Conservation (phyloP, 2,888 invertebrate species). For the Lamproptera curius region DNA sequence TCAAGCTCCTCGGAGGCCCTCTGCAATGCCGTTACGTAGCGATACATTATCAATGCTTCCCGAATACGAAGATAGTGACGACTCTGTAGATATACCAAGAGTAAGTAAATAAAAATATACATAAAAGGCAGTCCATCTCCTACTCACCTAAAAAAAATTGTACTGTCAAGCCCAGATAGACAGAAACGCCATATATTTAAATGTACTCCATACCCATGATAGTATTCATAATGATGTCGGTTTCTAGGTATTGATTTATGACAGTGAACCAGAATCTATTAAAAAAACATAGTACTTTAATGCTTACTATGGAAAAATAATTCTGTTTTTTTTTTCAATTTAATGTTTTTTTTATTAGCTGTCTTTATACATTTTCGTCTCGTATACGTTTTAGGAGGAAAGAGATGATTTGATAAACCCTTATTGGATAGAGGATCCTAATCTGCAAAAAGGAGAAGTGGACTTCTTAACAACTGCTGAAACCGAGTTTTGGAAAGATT, state of each 20-base stretch:
- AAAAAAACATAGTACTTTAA: not conserved
- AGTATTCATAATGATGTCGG: too few species aligned
- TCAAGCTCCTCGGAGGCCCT: slow-evolving; percentile 38
- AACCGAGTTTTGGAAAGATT: slow-evolving; percentile 94
- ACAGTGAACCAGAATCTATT: not conserved
- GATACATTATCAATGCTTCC: slow-evolving; percentile 48
- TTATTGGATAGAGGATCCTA: slow-evolving; percentile 95
- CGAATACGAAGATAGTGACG: slow-evolving; percentile 58
- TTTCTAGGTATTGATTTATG: too few species aligned
- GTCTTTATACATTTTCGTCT: not conserved
- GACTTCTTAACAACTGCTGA: slow-evolving; percentile 93
- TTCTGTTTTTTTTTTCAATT: not conserved
- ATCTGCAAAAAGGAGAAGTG: slow-evolving; percentile 92
- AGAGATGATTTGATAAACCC: slow-evolving; percentile 93
- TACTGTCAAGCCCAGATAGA: too few species aligned
- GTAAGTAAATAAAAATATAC: slow-evolving; percentile 33
- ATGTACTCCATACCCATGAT: too few species aligned
- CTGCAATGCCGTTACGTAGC: slow-evolving; percentile 49
- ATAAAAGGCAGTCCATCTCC: too few species aligned
- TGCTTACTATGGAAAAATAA: not conserved
- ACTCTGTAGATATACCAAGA: slow-evolving; percentile 54
- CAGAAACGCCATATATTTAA: too few species aligned
- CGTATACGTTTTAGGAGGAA: slow-evolving; percentile 67
- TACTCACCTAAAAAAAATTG: too few species aligned
- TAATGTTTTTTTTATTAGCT: not conserved